Evolutionary conservation across 53 echinoderm and acorn worm species (phyloP).

Genomic region (Echinometra lucunter): DNA sequence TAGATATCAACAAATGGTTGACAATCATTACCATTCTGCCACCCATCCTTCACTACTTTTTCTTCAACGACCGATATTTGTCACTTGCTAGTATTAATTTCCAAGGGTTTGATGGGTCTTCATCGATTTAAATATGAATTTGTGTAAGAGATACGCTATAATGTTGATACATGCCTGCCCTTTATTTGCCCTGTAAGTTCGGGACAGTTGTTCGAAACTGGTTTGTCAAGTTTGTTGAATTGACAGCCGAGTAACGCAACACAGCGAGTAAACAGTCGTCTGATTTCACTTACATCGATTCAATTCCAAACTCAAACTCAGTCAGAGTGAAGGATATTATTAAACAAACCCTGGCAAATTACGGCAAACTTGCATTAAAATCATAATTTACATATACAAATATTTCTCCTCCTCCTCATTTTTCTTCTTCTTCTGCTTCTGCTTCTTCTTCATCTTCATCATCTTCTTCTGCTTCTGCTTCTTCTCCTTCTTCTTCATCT

Average conservation of each 20-base stretch:
- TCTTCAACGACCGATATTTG: slow-evolving; percentile 58
- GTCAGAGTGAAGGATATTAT: not conserved
- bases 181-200: slow-evolving; percentile 44
- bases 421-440: not conserved
- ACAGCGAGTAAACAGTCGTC: slow-evolving; percentile 13
- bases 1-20: not conserved
- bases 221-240: slow-evolving; percentile 13
- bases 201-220: slow-evolving; percentile 22
- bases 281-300: slow-evolving; percentile 33
- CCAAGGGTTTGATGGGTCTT: slow-evolving; percentile 1
- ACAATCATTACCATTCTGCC: slow-evolving; percentile 36
- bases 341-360: not conserved
- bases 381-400: no score
- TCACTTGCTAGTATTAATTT: slow-evolving; percentile 42
- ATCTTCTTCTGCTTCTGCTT: not conserved
- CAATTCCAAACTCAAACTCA: not conserved
- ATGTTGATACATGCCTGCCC: slow-evolving; percentile 41
- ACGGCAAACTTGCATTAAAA: not conserved
- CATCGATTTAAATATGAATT: slow-evolving; percentile 68
- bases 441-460: not conserved
- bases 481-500: not conserved
- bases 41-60: not conserved
- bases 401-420: not conserved
- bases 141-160: slow-evolving; percentile 53
- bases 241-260: slow-evolving; percentile 41